Base-by-base conservation (phyloP, 2,888 invertebrate species). In the Oasisia sp. region DNA sequence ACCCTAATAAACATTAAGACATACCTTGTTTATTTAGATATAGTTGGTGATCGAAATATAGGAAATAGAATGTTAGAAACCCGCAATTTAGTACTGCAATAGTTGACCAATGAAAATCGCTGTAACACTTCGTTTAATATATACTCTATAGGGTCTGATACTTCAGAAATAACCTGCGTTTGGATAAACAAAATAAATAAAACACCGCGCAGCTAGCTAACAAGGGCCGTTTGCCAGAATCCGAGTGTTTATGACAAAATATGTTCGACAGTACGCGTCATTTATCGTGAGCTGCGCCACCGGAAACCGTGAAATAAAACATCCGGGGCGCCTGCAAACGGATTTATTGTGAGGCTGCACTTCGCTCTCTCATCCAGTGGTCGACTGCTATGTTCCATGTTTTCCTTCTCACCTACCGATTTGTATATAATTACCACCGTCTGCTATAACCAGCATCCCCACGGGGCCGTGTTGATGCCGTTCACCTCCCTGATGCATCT, bases 341-440 rank as follows among this genome's bases (percentile, higher is more conserved):
- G 74, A 74, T 74, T 74, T 74, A 74, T 27, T 19, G 74, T 74
- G 74, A 74, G 0, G 74, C 27, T n/a, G 74, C n/a, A 74, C 27
- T 74, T 74, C 74, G 27, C 3, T n/a, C 74, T 74, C 74, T 74
- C 74, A 27, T 19, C n/a, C 74, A n/a, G 27, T 5, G 74, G 27
- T 74, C 74, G 74, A 19, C 74, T 74, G 27, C 74, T n/a, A 27
- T 74, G 74, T 74, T 74, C 27, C 74, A 27, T 74, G 74, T 74
- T 74, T 74, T 74, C 74, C 3, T 74, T 74, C n/a, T n/a, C 74
- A 74, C 27, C 14, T 74, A n/a, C 74, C 74, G 27, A 74, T 74
- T 74, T 74, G n/a, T 74, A 74, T 19, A 74, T 74, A 74, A 74
- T 74, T 74, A 74, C 74, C 74, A 19, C n/a, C 74, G 74, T 74